A percentile compares a stretch with the other conserved stretches of the same genome.
Conservation (phyloP, 2,888 invertebrate genomes). For the Agapostemon virescens region DNA sequence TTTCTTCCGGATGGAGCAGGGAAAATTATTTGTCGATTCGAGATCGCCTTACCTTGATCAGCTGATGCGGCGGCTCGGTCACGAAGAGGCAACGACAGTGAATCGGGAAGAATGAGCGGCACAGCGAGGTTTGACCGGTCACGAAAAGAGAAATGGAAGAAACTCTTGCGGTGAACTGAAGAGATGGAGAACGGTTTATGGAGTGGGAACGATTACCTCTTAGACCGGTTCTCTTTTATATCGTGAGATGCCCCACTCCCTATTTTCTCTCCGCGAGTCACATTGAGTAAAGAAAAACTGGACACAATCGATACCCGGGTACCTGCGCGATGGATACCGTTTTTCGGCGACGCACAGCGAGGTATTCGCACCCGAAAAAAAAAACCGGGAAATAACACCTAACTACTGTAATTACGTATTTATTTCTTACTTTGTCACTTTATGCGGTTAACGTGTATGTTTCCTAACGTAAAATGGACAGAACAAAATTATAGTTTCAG, state of each 20-base stretch:
- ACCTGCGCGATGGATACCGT: background rate
- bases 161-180: constrained; percentile 61
- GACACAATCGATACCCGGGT: constrained; percentile 34
- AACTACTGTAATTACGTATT: too few species aligned
- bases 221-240: constrained; percentile 78
- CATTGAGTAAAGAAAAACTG: constrained; percentile 33
- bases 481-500: too few species aligned
- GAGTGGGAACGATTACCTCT: constrained; percentile 73
- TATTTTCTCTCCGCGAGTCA: constrained; percentile 46
- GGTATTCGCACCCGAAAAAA: background rate
- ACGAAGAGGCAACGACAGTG: background rate
- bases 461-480: too few species aligned
- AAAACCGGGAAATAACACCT: too few species aligned
- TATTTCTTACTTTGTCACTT: too few species aligned
- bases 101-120: constrained; percentile 32
- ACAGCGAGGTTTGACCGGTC: constrained; percentile 41
- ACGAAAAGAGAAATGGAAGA: constrained; percentile 58
- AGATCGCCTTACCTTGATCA: constrained; percentile 39
- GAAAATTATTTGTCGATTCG: background rate
- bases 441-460: too few species aligned
- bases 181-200: constrained; percentile 67
- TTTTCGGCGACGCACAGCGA: background rate
- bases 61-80: constrained; percentile 8
- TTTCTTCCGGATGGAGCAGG: too few species aligned
- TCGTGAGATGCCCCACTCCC: constrained; percentile 70